Evolutionary conservation across 2,797 vertebrate species (phyloP).

Genomic region (Syngnathus acus): DNA sequence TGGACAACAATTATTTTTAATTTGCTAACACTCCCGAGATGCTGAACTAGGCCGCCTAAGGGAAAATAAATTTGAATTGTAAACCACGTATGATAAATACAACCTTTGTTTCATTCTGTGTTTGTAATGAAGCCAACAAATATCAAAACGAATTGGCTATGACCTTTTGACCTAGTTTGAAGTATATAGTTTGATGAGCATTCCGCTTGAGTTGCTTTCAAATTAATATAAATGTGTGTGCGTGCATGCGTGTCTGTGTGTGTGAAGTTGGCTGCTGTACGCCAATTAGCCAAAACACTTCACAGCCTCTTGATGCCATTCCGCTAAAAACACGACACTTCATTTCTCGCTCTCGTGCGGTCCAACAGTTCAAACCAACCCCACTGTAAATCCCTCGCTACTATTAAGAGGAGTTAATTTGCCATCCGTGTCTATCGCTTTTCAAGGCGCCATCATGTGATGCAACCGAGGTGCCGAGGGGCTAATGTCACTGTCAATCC

Average conservation of each 20-base stretch:
- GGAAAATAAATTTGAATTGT: neutral
- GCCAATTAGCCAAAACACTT: slow-evolving; percentile 63
- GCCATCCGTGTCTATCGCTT: slow-evolving; percentile 50
- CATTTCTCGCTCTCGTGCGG: slow-evolving; percentile 28
- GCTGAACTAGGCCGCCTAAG: neutral
- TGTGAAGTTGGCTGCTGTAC: slow-evolving; percentile 45
- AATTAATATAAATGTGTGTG: slow-evolving; percentile 44
- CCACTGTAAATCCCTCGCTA: slow-evolving; percentile 40
- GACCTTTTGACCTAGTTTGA: slow-evolving; percentile 28
- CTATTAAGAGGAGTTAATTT: slow-evolving; percentile 60
- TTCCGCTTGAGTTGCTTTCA: slow-evolving; percentile 38
- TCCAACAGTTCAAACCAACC: slow-evolving; percentile 43
- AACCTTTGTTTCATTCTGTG: slow-evolving; percentile 11
- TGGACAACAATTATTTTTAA: neutral
- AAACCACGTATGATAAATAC: neutral
- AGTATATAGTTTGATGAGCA: slow-evolving; percentile 33
- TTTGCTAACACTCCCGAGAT: neutral
- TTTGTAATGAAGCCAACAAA: slow-evolving; percentile 30
- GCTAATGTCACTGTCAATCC: slow-evolving; percentile 57
- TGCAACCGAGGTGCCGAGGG: slow-evolving; percentile 42
- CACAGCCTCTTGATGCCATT: slow-evolving; percentile 50
- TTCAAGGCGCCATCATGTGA: slow-evolving; percentile 34
- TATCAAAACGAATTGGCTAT: slow-evolving; percentile 27
- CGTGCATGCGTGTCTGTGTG: neutral
- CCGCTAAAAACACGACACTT: slow-evolving; percentile 44